phyloP scores from a whole-genome alignment of 2,888 invertebrate species.

The Drosophila pseudotalamancana region DNA sequence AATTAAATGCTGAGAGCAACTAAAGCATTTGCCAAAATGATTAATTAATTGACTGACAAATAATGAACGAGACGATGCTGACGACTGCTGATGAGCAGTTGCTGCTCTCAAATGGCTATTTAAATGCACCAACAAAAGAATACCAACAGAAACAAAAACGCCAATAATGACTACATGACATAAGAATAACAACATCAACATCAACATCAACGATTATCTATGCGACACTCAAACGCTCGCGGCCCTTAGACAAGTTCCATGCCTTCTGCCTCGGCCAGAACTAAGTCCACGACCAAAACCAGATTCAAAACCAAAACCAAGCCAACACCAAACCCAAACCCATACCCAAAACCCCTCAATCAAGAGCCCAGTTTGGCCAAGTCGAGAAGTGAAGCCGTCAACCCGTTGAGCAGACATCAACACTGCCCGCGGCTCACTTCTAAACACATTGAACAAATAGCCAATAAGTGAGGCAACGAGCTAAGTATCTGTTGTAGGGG shows the following conservation, averaged over 20 bases:
- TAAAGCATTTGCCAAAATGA: slow-evolving; percentile 64
- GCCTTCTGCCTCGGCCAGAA: not conserved
- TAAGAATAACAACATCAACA: slow-evolving; percentile 44
- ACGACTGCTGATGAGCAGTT: slow-evolving; percentile 43
- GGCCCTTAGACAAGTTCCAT: slow-evolving; percentile 24
- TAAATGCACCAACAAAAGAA: slow-evolving; percentile 54
- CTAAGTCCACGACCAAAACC: not conserved
- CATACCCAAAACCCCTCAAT: slow-evolving; percentile 41
- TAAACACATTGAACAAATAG: slow-evolving; percentile 50
- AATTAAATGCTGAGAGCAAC: slow-evolving; percentile 43
- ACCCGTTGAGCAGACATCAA: slow-evolving; percentile 41
- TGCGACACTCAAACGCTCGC: slow-evolving; percentile 47
- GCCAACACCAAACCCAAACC: slow-evolving; percentile 4
- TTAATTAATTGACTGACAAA: slow-evolving; percentile 74
- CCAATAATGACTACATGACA: slow-evolving; percentile 66
- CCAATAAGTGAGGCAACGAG: too few relatives aligned
- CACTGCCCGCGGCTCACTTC: slow-evolving; percentile 35
- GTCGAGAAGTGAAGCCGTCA: slow-evolving; percentile 44
- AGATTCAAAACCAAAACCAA: slow-evolving; percentile 1
- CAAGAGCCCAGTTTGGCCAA: slow-evolving; percentile 39
- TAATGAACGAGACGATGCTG: slow-evolving; percentile 48
- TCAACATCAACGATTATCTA: slow-evolving; percentile 46
- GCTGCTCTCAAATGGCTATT: slow-evolving; percentile 62
- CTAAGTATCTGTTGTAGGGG: too few relatives aligned
- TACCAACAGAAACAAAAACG: slow-evolving; percentile 29